Conservation (phyloP, 2,113 vertebrate genomes). For the Pogonocichla stellata region DNA sequence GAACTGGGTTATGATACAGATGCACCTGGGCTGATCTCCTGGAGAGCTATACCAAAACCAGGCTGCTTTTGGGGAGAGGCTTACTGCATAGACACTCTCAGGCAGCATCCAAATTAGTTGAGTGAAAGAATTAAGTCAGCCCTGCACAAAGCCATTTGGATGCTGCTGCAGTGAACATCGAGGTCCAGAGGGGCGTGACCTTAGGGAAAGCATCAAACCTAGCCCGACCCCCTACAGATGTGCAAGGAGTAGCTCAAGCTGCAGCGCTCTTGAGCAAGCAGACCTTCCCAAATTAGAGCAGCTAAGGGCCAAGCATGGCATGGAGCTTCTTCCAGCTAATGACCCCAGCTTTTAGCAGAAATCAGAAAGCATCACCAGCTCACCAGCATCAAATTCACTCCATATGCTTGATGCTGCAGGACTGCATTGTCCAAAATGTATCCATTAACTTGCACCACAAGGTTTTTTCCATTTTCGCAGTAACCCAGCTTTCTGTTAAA, state of each 20-base stretch:
- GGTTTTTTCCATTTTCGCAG: background rate
- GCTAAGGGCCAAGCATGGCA: background rate
- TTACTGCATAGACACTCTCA: background rate
- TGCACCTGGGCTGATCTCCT: background rate
- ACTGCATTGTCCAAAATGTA: background rate
- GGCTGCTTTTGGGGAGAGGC: background rate
- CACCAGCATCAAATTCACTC: background rate
- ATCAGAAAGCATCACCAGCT: background rate
- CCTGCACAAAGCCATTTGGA: background rate
- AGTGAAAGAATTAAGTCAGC: background rate
- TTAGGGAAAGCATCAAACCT: background rate
- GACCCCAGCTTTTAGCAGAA: background rate
- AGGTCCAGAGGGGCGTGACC: background rate
- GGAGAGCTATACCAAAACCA: background rate
- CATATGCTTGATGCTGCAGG: background rate
- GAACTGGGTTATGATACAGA: background rate
- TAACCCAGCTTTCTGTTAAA: background rate
- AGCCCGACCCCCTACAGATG: accelerated
- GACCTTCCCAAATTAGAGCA: background rate
- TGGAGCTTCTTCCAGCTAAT: background rate
- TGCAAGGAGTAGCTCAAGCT: background rate
- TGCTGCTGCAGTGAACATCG: background rate
- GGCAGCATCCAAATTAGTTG: background rate
- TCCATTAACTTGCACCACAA: background rate
- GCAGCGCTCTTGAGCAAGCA: background rate